Evolutionary conservation across 2,888 invertebrate genomes (phyloP).

Genomic region (Stegophylla sp.): DNA sequence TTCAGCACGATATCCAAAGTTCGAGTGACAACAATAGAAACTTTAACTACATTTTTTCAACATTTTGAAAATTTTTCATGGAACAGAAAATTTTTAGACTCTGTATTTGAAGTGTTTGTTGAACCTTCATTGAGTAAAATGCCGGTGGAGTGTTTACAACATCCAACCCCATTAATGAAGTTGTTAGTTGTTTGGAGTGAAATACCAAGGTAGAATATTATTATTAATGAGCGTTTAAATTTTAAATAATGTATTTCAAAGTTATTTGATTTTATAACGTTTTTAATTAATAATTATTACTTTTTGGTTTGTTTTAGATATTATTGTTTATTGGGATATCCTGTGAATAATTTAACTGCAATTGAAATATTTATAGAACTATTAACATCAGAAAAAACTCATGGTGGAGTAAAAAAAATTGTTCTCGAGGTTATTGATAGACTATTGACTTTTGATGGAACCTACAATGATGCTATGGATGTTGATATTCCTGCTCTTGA

Average conservation of each 20-base stretch:
- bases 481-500: slow-evolving; percentile 61
- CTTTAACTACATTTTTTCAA: slow-evolving; percentile 77
- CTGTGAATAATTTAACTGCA: slow-evolving; percentile 65
- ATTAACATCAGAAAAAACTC: slow-evolving; percentile 74
- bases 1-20: slow-evolving; percentile 73
- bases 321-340: slow-evolving; percentile 74
- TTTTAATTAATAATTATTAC: slow-evolving; percentile 13
- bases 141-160: slow-evolving; percentile 81
- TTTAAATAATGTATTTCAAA: background rate
- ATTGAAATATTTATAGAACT: slow-evolving; percentile 76
- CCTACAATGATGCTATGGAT: slow-evolving; percentile 67
- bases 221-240: background rate
- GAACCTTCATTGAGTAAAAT: slow-evolving; percentile 82
- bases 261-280: background rate
- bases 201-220: slow-evolving; percentile 71
- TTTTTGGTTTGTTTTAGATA: slow-evolving; percentile 66
- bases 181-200: slow-evolving; percentile 82
- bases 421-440: slow-evolving; percentile 80
- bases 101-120: slow-evolving; percentile 78
- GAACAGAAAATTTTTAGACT: slow-evolving; percentile 74
- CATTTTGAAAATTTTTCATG: slow-evolving; percentile 81
- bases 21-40: slow-evolving; percentile 71
- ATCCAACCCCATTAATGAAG: slow-evolving; percentile 81
- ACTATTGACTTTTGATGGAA: slow-evolving; percentile 72
- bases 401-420: slow-evolving; percentile 72